phyloP scores from a whole-genome alignment of 2,113 vertebrate genomes.

The Rhadina sibilatrix region DNA sequence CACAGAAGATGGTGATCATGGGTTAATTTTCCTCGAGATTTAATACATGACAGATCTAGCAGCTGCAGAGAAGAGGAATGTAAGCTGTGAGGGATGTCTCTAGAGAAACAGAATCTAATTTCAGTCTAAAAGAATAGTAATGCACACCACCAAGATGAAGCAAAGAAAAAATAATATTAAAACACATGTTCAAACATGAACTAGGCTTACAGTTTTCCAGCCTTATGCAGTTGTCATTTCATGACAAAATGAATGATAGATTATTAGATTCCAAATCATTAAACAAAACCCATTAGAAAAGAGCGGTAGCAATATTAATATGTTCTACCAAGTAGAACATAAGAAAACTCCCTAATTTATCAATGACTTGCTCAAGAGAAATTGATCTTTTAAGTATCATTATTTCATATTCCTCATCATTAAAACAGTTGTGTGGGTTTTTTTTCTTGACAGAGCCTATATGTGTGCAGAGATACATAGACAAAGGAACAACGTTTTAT shows the following conservation, averaged over 20 bases:
- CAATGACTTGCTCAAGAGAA: background rate
- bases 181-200: background rate
- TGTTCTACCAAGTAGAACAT: background rate
- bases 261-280: background rate
- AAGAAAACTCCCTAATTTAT: background rate
- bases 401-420: background rate
- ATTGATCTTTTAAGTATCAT: background rate
- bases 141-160: background rate
- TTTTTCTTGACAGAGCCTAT: background rate
- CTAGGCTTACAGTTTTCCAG: background rate
- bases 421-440: background rate
- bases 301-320: background rate
- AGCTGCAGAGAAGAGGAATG: background rate
- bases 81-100: conserved; percentile 8
- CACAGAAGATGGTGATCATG: background rate
- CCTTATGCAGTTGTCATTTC: background rate
- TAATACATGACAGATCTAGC: background rate
- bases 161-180: background rate
- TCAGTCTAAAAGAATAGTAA: background rate
- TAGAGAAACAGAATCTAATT: conserved; percentile 17
- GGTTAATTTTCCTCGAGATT: background rate
- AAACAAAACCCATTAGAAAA: background rate
- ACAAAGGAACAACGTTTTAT: background rate
- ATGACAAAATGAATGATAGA: background rate
- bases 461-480: background rate